These are phyloP conservation scores for Eubasilissa splendida DNA, from an alignment of 2,888 invertebrate species.

Conservation along the genomic window DNA sequence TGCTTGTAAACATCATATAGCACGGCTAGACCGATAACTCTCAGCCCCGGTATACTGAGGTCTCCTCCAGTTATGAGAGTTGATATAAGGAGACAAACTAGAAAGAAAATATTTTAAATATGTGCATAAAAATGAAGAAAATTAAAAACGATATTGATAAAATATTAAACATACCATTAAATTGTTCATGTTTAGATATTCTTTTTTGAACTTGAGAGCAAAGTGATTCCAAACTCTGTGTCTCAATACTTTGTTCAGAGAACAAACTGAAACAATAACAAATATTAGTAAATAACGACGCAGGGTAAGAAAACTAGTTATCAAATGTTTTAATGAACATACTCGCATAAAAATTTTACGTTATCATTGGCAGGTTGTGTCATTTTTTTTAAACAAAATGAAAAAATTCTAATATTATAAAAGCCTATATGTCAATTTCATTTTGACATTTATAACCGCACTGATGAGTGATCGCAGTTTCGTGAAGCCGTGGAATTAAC, in stretches of 20 bases:
- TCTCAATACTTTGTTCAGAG: conserved; percentile 81
- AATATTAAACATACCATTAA: conserved; percentile 75
- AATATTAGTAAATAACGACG: neutral
- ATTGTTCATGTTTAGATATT: conserved; percentile 84
- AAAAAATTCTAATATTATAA: neutral
- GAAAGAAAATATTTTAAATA: conserved; percentile 24
- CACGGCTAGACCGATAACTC: conserved; percentile 68
- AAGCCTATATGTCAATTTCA: conserved; percentile 3
- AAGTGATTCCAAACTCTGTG: conserved; percentile 83
- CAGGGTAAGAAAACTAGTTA: neutral
- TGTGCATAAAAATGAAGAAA: neutral
- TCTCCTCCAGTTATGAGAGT: conserved; percentile 70
- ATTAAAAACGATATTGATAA: neutral
- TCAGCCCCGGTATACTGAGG: conserved; percentile 68
- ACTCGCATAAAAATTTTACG: conserved; percentile 72
- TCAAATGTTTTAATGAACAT: conserved; percentile 60
- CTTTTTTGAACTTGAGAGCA: conserved; percentile 84
- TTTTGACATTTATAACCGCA: conserved; percentile 10
- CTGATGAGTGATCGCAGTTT: too few species aligned
- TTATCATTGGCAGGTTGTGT: conserved; percentile 68
- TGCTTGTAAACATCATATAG: conserved; percentile 68
- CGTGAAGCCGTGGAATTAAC: too few species aligned
- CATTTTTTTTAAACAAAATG: conserved; percentile 40
- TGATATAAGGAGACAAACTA: conserved; percentile 70
- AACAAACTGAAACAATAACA: conserved; percentile 74